phyloP scores from a whole-genome alignment of 1,140 invertebrate species.

The Meloidogyne exigua region DNA sequence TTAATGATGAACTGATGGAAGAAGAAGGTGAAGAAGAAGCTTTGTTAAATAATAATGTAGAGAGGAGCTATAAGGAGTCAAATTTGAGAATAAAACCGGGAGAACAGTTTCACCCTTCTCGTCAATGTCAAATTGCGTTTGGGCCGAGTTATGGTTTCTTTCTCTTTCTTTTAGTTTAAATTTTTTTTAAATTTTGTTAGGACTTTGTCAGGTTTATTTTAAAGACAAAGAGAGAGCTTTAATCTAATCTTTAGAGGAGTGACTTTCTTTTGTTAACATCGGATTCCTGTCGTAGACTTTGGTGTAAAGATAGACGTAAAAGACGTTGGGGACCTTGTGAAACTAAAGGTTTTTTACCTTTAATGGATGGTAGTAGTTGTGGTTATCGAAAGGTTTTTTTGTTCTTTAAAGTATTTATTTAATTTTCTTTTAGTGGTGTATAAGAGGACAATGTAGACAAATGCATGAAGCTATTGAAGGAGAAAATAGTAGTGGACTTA shows the following conservation, averaged over 20 bases:
- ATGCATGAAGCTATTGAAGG: not conserved
- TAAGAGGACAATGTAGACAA: not conserved
- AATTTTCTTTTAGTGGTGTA: slow-evolving; percentile 19
- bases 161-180: not conserved
- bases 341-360: slow-evolving; percentile 52
- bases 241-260: slow-evolving; percentile 8
- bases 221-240: slow-evolving; percentile 26
- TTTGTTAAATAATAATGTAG: not conserved
- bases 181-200: slow-evolving; percentile 12
- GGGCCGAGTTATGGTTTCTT: slow-evolving; percentile 48
- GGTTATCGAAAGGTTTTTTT: slow-evolving; percentile 41
- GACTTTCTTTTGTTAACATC: slow-evolving; percentile 23
- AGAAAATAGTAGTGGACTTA: not conserved
- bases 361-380: slow-evolving; percentile 55
- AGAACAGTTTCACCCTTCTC: slow-evolving; percentile 39
- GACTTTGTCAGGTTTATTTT: slow-evolving; percentile 21
- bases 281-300: slow-evolving; percentile 52
- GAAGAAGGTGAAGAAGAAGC: not conserved
- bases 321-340: slow-evolving; percentile 47
- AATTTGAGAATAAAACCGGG: slow-evolving; percentile 21
- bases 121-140: slow-evolving; percentile 54
- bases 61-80: not conserved
- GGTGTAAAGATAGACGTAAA: slow-evolving; percentile 53
- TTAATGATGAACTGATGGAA: no score
- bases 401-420: not conserved